These are phyloP conservation scores for Falco biarmicus DNA, from an alignment of 2,797 vertebrate genomes.

Conservation along the genomic window DNA sequence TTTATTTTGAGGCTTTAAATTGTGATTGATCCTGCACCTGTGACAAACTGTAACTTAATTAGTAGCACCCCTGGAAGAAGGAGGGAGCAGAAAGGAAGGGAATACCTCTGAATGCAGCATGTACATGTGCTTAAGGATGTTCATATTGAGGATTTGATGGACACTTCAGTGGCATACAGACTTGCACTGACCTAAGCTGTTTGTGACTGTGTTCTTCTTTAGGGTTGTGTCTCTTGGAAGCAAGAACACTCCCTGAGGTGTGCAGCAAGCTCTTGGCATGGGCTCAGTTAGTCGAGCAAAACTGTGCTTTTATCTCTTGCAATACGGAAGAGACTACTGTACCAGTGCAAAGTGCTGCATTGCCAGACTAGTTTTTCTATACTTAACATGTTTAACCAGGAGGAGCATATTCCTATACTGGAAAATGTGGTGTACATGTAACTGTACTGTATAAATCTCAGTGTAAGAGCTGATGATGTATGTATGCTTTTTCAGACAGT, in stretches of 20 bases:
- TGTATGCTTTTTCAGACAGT: not conserved
- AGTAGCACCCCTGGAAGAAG: not conserved
- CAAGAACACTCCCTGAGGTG: not conserved
- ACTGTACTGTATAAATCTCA: not conserved
- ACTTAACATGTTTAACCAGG: not conserved
- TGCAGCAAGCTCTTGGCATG: not conserved
- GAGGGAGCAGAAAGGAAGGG: not conserved
- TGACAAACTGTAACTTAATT: not conserved
- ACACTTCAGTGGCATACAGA: not conserved
- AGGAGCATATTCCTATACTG: not conserved
- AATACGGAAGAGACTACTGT: not conserved
- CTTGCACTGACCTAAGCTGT: not conserved
- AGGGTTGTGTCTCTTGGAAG: not conserved
- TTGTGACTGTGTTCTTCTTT: not conserved
- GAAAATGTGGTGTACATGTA: not conserved
- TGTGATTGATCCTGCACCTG: not conserved
- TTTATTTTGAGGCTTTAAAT: not conserved
- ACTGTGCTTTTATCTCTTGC: not conserved
- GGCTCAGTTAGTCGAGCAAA: not conserved
- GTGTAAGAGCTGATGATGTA: not conserved
- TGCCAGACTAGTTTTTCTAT: not conserved
- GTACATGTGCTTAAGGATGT: not conserved
- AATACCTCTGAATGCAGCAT: not conserved
- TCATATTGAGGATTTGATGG: not conserved
- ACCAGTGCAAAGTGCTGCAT: not conserved